These are phyloP conservation scores for Ischnus inquisitorius DNA, from an alignment of 2,888 invertebrate species.

Conservation along the genomic window DNA sequence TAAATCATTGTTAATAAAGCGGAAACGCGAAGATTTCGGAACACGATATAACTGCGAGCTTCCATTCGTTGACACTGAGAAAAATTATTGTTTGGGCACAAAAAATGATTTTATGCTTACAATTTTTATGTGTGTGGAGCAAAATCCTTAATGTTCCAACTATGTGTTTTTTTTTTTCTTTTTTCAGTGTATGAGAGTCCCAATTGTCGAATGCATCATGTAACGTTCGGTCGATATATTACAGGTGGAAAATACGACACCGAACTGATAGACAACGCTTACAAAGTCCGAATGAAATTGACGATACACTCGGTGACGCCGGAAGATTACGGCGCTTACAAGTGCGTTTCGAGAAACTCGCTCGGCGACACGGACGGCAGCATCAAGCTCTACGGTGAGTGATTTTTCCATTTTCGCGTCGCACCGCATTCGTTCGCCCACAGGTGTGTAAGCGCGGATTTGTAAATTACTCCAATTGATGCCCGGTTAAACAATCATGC, in stretches of 20 bases:
- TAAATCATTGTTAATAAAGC: too few relatives aligned
- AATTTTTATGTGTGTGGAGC: too few relatives aligned
- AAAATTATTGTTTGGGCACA: too few relatives aligned
- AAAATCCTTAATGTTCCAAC: too few relatives aligned
- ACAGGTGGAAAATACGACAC: constrained; percentile 86
- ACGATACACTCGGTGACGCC: constrained; percentile 85
- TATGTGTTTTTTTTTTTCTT: background rate
- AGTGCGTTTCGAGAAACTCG: constrained; percentile 87
- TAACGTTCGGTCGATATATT: background rate
- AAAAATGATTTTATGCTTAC: too few relatives aligned
- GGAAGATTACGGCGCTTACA: constrained; percentile 86
- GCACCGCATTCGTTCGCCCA: too few relatives aligned
- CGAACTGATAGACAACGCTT: constrained; percentile 85
- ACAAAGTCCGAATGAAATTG: constrained; percentile 87
- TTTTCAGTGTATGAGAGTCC: background rate
- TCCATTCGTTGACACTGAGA: too few relatives aligned
- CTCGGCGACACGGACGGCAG: constrained; percentile 87
- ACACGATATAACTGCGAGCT: too few relatives aligned
- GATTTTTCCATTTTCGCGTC: constrained; percentile 20
- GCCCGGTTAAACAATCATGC: background rate
- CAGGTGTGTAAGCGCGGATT: background rate
- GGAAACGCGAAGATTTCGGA: too few relatives aligned
- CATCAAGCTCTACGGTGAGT: constrained; percentile 87
- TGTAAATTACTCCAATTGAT: background rate
- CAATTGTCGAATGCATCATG: background rate